Evolutionary conservation across 1,140 invertebrate genomes (phyloP).

Genomic region (Drosophila santomea): DNA sequence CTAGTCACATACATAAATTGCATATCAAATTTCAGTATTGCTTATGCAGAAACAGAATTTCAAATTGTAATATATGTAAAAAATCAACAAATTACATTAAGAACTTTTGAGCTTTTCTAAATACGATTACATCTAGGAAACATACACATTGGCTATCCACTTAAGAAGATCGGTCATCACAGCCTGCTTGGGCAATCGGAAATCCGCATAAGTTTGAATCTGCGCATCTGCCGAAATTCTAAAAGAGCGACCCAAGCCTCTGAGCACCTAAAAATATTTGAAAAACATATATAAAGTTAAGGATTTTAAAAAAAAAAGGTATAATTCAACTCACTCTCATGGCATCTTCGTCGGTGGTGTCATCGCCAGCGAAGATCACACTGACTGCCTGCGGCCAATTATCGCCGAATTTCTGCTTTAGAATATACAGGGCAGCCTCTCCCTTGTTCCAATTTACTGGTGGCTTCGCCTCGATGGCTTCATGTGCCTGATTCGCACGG

Average conservation of each 20-base stretch:
- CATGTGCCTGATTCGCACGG: conserved; percentile 90
- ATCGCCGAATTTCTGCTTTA: conserved; percentile 94
- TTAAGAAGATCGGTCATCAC: conserved; percentile 94
- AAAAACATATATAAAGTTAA: neutral
- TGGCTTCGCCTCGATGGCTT: conserved; percentile 94
- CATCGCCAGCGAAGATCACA: conserved; percentile 95
- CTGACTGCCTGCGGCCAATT: conserved; percentile 94
- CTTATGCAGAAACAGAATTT: neutral
- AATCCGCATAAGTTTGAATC: conserved; percentile 92
- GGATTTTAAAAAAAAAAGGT: neutral
- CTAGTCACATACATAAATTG: neutral
- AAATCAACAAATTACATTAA: neutral
- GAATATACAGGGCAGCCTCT: conserved; percentile 93
- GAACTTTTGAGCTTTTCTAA: neutral
- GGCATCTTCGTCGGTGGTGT: conserved; percentile 95
- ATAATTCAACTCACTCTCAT: conserved; percentile 88
- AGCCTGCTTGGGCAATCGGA: conserved; percentile 93
- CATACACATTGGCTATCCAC: conserved; percentile 86
- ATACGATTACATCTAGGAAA: conserved; percentile 19
- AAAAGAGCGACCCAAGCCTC: conserved; percentile 95
- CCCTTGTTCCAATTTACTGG: conserved; percentile 96
- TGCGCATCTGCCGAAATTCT: conserved; percentile 92
- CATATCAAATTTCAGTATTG: neutral
- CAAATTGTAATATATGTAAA: neutral
- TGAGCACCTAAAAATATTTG: conserved; percentile 87